Evolutionary conservation across 2,797 vertebrate genomes (phyloP), one percentile per base, ranked within the genome.

Genomic region (Glossophaga mutica): DNA sequence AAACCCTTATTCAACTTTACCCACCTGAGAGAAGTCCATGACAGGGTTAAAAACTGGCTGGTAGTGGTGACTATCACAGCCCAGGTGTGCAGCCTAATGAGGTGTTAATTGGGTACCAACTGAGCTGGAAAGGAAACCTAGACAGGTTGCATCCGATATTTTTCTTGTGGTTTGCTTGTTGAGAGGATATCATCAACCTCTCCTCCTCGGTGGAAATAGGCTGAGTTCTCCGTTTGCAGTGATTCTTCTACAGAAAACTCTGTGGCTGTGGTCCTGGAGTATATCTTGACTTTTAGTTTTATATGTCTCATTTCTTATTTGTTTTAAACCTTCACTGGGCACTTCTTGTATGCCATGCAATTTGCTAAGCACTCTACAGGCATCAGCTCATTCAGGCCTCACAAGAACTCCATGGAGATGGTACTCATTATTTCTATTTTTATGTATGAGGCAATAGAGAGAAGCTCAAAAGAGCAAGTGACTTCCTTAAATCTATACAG

Each of bases 41-140:
- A 55, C 12, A 79, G 79, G 71, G 86, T 87, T 96, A 74, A 77
- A 83, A 76, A 65, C 7, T 6, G 19, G 34, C 62, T 48, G 57
- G 67, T 9, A 5, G 50, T 85, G 34, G 87, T 57, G 3, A 70
- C 42, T 65, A 14, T 55, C 78, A 94, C 21, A 65, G 26, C 44
- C 55, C 83, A 94, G 88, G 90, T 82, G 59, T 83, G 78, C 77
- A 67, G 44, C 46, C 59, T 91, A 94, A 55, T 42, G 85, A 97
- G 83, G 92, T 95, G 83, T 82, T 92, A 85, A 97, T 71, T 96
- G 83, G 90, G 42, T 92, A 67, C 70, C 26, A 62, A 83, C 62
- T 84, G 71, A 77, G 32, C 71, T n/a, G 34, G 12, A 59, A 22
- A 79, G 87, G 67, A 78, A n/a, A 82, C 70, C 42, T 68, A 42